Evolutionary conservation across 2,797 vertebrate genomes (phyloP).

Genomic region (Gallirallus australis): DNA sequence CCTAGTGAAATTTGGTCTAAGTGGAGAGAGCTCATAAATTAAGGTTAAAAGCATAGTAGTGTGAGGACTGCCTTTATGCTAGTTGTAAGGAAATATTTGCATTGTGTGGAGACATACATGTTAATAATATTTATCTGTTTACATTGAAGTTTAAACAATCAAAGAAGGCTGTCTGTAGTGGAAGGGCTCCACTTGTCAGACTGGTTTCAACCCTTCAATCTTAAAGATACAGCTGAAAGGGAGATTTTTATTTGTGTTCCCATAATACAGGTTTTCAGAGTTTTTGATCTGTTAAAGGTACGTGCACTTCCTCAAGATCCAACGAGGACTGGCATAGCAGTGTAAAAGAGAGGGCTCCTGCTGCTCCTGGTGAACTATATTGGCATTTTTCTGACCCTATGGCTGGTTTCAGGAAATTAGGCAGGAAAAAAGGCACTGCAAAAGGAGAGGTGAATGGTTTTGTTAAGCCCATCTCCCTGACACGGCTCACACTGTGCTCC

Average conservation of each 20-base stretch:
- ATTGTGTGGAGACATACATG: background rate
- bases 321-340: background rate
- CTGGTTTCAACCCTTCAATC: background rate
- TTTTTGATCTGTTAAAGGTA: background rate
- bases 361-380: background rate
- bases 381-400: background rate
- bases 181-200: background rate
- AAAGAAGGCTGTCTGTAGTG: background rate
- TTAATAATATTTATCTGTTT: background rate
- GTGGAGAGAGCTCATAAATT: background rate
- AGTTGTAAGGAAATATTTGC: background rate
- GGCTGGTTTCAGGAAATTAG: background rate
- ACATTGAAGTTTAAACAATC: background rate
- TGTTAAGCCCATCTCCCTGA: background rate
- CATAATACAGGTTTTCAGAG: rapidly evolving
- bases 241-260: background rate
- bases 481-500: background rate
- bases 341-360: background rate
- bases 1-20: background rate
- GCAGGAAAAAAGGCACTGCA: background rate
- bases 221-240: background rate
- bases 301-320: rapidly evolving
- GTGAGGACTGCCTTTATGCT: background rate
- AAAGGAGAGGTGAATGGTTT: background rate
- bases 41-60: background rate